A percentile compares a stretch with the other conserved stretches of the same genome.
Evolutionary conservation across 2,888 invertebrate species (phyloP).

Genomic region (Idaea aversata): DNA sequence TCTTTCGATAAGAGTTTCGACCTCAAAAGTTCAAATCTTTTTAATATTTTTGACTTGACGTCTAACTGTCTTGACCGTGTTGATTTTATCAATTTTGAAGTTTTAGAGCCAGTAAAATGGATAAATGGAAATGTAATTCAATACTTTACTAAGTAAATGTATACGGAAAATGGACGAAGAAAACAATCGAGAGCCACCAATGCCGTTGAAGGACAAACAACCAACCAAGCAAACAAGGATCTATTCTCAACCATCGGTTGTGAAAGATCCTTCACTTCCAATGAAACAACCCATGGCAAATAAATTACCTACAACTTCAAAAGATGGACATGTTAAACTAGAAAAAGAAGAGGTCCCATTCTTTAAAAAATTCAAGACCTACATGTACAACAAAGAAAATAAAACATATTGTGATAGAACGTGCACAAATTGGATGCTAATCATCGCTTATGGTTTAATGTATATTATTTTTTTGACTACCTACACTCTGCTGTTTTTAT

Average conservation of each 20-base stretch:
- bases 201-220: neutral
- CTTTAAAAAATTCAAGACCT: slow-evolving; percentile 31
- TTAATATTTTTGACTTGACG: neutral
- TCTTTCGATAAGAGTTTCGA: neutral
- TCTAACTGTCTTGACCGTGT: neutral
- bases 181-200: neutral
- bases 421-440: slow-evolving; percentile 51
- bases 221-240: neutral
- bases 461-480: slow-evolving; percentile 58
- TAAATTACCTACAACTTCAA: slow-evolving; percentile 15
- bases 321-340: slow-evolving; percentile 8
- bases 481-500: slow-evolving; percentile 53
- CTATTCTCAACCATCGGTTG: neutral
- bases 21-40: neutral
- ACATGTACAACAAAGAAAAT: slow-evolving; percentile 46
- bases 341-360: slow-evolving; percentile 17
- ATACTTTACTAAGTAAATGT: neutral
- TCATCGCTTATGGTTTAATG: slow-evolving; percentile 50
- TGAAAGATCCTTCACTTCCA: neutral
- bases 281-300: neutral
- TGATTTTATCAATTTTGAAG: neutral
- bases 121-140: neutral
- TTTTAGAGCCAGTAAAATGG: neutral
- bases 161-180: neutral
- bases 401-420: slow-evolving; percentile 50